phyloP scores from a whole-genome alignment of 2,888 invertebrate species.

The Acanthosepion pharaonis region DNA sequence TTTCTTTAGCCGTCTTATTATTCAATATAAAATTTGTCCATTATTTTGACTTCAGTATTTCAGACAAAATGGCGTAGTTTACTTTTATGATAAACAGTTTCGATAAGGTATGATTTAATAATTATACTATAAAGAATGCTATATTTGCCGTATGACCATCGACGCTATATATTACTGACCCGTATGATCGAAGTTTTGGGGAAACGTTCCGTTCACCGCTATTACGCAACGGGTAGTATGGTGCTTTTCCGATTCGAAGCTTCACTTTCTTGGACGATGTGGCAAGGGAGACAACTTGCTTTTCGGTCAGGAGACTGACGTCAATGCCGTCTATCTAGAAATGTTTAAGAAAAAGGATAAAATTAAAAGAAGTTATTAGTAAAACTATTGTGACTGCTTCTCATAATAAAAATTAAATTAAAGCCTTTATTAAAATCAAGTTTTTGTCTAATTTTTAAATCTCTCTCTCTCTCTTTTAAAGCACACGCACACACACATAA shows the following conservation, averaged over 20 bases:
- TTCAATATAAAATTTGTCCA: no score
- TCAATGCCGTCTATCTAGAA: conserved; percentile 45
- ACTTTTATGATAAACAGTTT: no score
- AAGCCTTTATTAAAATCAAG: neutral
- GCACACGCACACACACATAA: no score
- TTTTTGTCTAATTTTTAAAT: no score
- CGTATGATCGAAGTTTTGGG: neutral
- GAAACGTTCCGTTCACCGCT: neutral
- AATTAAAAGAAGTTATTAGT: neutral
- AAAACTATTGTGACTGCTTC: neutral
- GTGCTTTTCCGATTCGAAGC: neutral
- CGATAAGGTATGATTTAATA: no score
- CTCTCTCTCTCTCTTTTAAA: no score
- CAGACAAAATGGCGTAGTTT: no score
- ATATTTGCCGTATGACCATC: neutral
- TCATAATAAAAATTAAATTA: neutral
- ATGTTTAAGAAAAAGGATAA: neutral
- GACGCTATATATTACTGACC: neutral
- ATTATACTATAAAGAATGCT: neutral
- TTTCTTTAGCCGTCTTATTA: no score
- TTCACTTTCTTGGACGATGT: conserved; percentile 40
- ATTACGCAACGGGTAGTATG: neutral
- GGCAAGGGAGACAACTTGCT: conserved; percentile 38
- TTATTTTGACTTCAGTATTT: no score
- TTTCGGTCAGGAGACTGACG: conserved; percentile 43